phyloP scores from a whole-genome alignment of 1,140 invertebrate species.

The Uloborus diversus region DNA sequence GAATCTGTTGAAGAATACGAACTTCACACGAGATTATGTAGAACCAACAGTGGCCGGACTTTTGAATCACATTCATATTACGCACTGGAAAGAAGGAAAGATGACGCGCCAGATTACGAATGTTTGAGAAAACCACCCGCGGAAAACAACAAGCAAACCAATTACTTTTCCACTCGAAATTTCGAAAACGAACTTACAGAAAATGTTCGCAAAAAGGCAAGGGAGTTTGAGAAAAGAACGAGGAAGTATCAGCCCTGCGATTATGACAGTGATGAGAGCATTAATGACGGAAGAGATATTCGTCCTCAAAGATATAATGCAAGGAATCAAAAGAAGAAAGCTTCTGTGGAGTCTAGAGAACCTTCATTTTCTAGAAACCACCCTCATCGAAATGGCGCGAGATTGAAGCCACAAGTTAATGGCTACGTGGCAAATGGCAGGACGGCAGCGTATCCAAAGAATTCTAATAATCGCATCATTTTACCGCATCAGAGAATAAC shows the following conservation, averaged over 20 bases:
- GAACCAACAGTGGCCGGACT: slow-evolving; percentile 45
- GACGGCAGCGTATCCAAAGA: neutral
- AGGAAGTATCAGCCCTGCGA: slow-evolving; percentile 29
- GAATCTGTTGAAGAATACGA: slow-evolving; percentile 45
- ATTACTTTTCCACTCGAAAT: slow-evolving; percentile 20
- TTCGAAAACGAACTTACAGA: slow-evolving; percentile 40
- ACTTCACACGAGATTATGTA: slow-evolving; percentile 27
- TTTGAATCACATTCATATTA: slow-evolving; percentile 54
- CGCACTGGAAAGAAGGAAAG: slow-evolving; percentile 43
- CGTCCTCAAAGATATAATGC: slow-evolving; percentile 7
- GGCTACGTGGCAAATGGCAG: slow-evolving; percentile 29
- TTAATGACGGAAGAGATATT: slow-evolving; percentile 4
- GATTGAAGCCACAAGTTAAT: slow-evolving; percentile 16
- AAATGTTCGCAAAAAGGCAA: slow-evolving; percentile 45
- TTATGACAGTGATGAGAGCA: slow-evolving; percentile 36
- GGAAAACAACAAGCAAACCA: neutral
- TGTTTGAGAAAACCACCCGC: neutral
- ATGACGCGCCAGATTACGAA: slow-evolving; percentile 4
- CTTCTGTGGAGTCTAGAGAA: neutral
- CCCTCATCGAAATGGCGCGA: slow-evolving; percentile 34
- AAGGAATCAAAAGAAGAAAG: slow-evolving; percentile 19
- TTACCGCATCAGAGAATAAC: slow-evolving; percentile 33
- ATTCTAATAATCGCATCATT: slow-evolving; percentile 7
- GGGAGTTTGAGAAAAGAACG: slow-evolving; percentile 37
- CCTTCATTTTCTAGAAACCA: slow-evolving; percentile 48